phyloP scores from a whole-genome alignment of 2,888 invertebrate species.

The Eudasyphora cyanicolor region DNA sequence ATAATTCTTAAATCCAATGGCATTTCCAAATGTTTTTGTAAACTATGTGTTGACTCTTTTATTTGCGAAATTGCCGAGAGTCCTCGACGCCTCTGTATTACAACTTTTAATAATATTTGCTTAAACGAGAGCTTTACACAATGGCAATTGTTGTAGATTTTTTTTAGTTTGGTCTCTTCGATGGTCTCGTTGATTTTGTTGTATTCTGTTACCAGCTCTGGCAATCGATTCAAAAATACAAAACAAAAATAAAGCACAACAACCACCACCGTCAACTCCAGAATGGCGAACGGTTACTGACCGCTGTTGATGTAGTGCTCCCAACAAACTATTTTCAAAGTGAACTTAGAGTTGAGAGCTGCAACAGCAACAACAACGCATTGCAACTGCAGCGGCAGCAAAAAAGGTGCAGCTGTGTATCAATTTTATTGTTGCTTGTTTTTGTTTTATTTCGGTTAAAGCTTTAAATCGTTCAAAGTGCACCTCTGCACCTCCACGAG shows the following conservation, averaged over 20 bases:
- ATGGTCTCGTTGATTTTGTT: slow-evolving; percentile 33
- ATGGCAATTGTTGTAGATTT: slow-evolving; percentile 54
- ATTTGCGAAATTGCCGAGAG: not conserved
- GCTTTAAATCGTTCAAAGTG: slow-evolving; percentile 45
- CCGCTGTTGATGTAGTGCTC: slow-evolving; percentile 54
- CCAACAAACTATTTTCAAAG: slow-evolving; percentile 25
- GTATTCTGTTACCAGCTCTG: slow-evolving; percentile 35
- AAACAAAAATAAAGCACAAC: not conserved
- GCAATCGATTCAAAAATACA: slow-evolving; percentile 56
- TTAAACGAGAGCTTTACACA: slow-evolving; percentile 43
- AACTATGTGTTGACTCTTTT: too few species aligned
- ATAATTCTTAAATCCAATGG: too few species aligned
- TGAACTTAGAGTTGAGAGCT: too few species aligned
- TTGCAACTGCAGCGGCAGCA: slow-evolving; percentile 16
- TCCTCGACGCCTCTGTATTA: slow-evolving; percentile 5
- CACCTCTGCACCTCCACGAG: not conserved
- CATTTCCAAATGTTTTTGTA: too few species aligned
- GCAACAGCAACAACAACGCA: not conserved
- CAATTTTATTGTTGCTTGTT: slow-evolving; percentile 47
- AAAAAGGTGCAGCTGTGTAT: slow-evolving; percentile 64
- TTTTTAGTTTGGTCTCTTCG: slow-evolving; percentile 7
- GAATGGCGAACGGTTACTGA: slow-evolving; percentile 53
- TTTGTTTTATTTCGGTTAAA: slow-evolving; percentile 35
- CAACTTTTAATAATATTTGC: slow-evolving; percentile 55
- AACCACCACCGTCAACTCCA: not conserved